Evolutionary conservation across 2,888 invertebrate species (phyloP), one percentile per base, ranked within the genome.

Genomic region (Parasteatoda lunata): DNA sequence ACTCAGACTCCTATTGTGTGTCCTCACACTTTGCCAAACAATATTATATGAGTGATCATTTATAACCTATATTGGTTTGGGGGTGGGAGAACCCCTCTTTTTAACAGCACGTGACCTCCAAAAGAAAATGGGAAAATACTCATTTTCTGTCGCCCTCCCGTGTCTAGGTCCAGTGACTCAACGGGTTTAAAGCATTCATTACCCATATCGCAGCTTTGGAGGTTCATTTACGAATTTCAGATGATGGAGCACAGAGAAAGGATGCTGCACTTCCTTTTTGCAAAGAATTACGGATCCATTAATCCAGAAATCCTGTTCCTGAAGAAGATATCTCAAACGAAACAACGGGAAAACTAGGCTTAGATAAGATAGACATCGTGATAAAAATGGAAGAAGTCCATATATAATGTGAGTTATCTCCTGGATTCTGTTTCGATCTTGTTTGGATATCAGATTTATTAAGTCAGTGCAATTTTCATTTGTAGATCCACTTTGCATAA

Each of bases 51-150:
- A 78, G 70, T 54, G 72, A 72, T 72, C 80, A 72, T 80, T 80
- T 72, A 79, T 79, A 80, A 72, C 72, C 52, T 72, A 66, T 80
- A 72, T 80, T 72, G 80, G 80, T 65, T 65, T n/a, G 72, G 80
- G 80, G 73, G 70, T 45, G 66, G 64, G 48, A 65, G 9, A 45
- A 5, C 66, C 66, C 54, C 13, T 30, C 66, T 15, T 15, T 30
- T 15, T 66, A 66, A 66, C 8, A 68, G 51, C 77, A 77, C 77
- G 77, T 77, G 77, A 77, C 77, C 77, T 9, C 66, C 59, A 5
- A 51, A 54, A 54, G 13, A 54, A 3, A 30, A 30, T 30, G 30
- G 30, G 75, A 51, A 54, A 15, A 45, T 5, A 75, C 65, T 75
- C 75, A 75, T 75, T 59, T n/a, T 6, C 47, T 15, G 48, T n/a